Percentiles rank a stretch among this genome's conserved stretches.
Conservation (phyloP, 37 sponge, comb jelly and placozoan species). For the Spongia lamella region DNA sequence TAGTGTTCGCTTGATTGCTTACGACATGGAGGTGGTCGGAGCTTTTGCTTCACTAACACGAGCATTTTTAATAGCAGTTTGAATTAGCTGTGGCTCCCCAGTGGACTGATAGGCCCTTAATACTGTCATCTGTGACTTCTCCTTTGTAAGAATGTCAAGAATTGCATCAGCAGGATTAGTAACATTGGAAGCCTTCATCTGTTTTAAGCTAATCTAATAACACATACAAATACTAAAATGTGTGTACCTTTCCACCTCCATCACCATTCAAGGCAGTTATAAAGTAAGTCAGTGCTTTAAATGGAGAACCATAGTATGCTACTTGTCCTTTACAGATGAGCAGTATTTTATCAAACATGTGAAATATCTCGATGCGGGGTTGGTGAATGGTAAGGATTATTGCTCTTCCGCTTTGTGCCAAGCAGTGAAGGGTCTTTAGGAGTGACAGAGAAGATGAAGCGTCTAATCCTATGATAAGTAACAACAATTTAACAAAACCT, state of each 20-base stretch:
- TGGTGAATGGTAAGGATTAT: conserved; percentile 94
- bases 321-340: conserved; percentile 82
- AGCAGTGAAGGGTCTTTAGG: conserved; percentile 61
- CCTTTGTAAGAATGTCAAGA: conserved; percentile 69
- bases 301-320: conserved; percentile 88
- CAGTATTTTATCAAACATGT: conserved; percentile 88
- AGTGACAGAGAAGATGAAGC: conserved; percentile 64
- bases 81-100: conserved; percentile 34
- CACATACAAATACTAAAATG: conserved; percentile 14
- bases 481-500: not conserved
- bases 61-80: conserved; percentile 28
- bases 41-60: not conserved
- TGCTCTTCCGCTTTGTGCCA: conserved; percentile 68
- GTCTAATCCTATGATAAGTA: conserved; percentile 53
- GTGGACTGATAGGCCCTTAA: conserved; percentile 51
- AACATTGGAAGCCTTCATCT: conserved; percentile 25
- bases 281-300: conserved; percentile 68
- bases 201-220: not conserved
- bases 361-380: conserved; percentile 90
- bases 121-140: conserved; percentile 42
- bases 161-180: conserved; percentile 47
- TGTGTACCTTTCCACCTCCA: not conserved
- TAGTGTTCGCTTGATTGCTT: not conserved
- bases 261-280: conserved; percentile 29
- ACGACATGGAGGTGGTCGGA: conserved; percentile 19